Evolutionary conservation across 2,113 vertebrate species (phyloP), one percentile per base, ranked within the genome.

Genomic region (Corythornis madagascariensis): DNA sequence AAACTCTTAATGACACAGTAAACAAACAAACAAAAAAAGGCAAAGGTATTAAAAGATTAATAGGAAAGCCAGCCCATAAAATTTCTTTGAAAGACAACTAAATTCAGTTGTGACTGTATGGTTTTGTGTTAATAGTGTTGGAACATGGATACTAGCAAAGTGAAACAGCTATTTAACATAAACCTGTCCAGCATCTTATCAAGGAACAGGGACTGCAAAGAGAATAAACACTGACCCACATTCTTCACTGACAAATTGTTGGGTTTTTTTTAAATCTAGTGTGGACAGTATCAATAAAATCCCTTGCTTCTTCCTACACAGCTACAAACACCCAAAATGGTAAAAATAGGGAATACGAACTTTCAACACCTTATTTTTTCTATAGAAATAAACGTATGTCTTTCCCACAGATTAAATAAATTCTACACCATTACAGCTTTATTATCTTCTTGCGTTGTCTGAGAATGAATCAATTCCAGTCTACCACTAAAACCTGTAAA

Each of bases 391-490:
- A 69, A 71, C 7, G 0, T 4, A 31, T 71, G 47, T 67, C 13
- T 56, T 71, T 60, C 35, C 40, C 47, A 70, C 31, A 73, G 47
- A 63, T 55, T 28, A 76, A 85, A 79, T 40, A 70, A 38, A 57
- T n/a, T 65, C 13, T 76, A 69, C 18, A 33, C 64, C 57, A 73
- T 33, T 60, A 31, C 82, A 87, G 74, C 47, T 53, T 92, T 78
- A 74, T 74, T 93, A 80, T 75, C 59, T 76, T 7, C 5, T 45
- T 24, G 73, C 61, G 42, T 31, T 80, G 60, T 80, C 91, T 94
- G 72, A 71, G 63, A 55, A 33, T 29, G n/a, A 96, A 88, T 90
- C 65, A 59, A n/a, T 71, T 82, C 78, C 20, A 83, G 53, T 52
- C 65, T 78, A 84, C 28, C 33, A 60, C 15, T 81, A 81, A 20